Base-by-base conservation (phyloP, 2,888 invertebrate species). In the Cantharis rufa region DNA sequence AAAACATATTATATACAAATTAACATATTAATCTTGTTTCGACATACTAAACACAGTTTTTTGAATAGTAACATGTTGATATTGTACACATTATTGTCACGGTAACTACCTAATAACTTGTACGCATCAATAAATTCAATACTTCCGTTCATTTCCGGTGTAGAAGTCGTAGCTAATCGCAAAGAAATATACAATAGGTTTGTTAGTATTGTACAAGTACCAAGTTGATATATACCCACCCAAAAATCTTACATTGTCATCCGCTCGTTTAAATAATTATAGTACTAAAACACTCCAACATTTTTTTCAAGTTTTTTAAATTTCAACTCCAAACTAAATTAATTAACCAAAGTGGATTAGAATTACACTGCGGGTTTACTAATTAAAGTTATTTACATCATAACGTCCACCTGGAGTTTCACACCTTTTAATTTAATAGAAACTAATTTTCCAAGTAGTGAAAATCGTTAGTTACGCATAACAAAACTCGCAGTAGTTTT, bases 381-480 rank as follows among this genome's bases (percentile, higher is more conserved):
- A 74, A 69, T 71, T 62, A 68, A 48, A 32, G 28, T 71, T 62
- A 68, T 76, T 72, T 75, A 32, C 11, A 32, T 13, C 32, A 32
- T 32, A 64, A 69, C 27, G 70, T 62, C 72, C 80, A 78, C 76
- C 80, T 79, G 80, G 77, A 70, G 61, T 69, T 79, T 79, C 80
- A 78, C 80, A 80, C 79, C 78, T 76, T 70, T 69, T 78, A 70
- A 18, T 74, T 78, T 75, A 69, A 72, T 66, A 74, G 71, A 62
- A 21, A 48, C n/a, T n/a, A 5, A 48, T 48, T 48, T 48, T 48
- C 48, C 27, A 10, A 32, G 28, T 24, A 32, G 28, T 24, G 74
- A 16, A 75, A 71, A 75, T 75, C 75, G 64, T 75, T 75, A 69
- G 27, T 28, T 15, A 15, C 27, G 21, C 27, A 64, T 10, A 48